phyloP scores from a whole-genome alignment of 2,888 invertebrate species.

The Eumerus sabulonum region DNA sequence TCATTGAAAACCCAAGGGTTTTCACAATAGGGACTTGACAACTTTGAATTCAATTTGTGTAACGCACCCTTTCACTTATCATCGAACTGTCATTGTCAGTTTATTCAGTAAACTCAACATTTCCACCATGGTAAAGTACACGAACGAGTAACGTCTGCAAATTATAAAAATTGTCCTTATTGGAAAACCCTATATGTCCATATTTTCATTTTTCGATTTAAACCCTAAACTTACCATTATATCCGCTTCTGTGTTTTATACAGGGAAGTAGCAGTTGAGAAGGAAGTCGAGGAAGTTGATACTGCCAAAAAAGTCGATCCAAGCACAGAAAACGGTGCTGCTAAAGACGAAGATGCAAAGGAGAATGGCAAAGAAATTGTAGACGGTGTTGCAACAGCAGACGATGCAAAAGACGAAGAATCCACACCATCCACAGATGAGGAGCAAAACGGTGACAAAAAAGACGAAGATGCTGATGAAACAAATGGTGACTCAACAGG shows the following conservation, averaged over 20 bases:
- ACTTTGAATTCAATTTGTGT: too few relatives aligned
- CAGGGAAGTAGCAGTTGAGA: slow-evolving; percentile 78
- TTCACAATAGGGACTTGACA: too few relatives aligned
- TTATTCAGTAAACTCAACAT: too few relatives aligned
- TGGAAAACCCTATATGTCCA: too few relatives aligned
- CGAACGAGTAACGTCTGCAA: too few relatives aligned
- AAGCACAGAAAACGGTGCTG: slow-evolving; percentile 75
- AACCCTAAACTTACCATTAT: too few relatives aligned
- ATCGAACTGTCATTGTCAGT: too few relatives aligned
- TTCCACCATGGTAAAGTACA: too few relatives aligned
- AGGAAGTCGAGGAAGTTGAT: slow-evolving; percentile 76
- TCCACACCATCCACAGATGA: slow-evolving; percentile 70
- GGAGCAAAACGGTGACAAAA: slow-evolving; percentile 70
- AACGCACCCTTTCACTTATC: too few relatives aligned
- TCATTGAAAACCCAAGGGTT: too few relatives aligned
- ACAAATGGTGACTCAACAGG: slow-evolving; percentile 78
- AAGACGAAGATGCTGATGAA: slow-evolving; percentile 71
- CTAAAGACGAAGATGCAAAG: slow-evolving; percentile 71
- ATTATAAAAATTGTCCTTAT: too few relatives aligned
- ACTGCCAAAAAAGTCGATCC: slow-evolving; percentile 74
- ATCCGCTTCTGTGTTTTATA: slow-evolving; percentile 14
- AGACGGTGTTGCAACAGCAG: slow-evolving; percentile 71
- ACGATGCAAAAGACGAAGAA: slow-evolving; percentile 73
- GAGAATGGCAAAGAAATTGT: slow-evolving; percentile 73
- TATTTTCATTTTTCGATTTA: too few relatives aligned